These are phyloP conservation scores for Sisyra terminalis DNA, from an alignment of 2,888 invertebrate species.

Conservation along the genomic window DNA sequence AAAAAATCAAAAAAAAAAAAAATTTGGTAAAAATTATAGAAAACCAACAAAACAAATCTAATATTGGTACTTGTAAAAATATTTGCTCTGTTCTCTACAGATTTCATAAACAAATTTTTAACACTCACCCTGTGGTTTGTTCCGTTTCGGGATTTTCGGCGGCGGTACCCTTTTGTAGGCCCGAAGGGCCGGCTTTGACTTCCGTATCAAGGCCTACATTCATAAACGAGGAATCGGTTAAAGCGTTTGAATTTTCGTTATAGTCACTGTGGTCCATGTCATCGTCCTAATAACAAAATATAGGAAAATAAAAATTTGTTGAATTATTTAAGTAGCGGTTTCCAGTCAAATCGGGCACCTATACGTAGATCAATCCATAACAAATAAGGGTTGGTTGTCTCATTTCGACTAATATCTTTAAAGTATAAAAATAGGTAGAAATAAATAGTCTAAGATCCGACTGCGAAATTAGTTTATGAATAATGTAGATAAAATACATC, in stretches of 20 bases:
- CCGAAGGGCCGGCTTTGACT: conserved; percentile 26
- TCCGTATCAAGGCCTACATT: conserved; percentile 21
- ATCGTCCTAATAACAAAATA: conserved; percentile 9
- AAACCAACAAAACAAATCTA: no score
- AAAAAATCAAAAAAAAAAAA: no score
- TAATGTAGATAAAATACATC: no score
- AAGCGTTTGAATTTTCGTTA: conserved; percentile 10
- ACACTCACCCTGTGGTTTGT: conserved; percentile 4
- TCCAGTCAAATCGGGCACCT: no score
- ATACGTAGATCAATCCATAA: no score
- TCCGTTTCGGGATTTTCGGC: conserved; percentile 16
- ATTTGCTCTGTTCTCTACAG: neutral
- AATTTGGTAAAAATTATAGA: no score
- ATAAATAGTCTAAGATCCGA: no score
- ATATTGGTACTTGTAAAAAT: no score
- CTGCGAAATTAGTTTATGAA: no score
- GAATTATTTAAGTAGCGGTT: neutral
- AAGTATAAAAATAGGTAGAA: no score
- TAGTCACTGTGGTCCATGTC: conserved; percentile 9
- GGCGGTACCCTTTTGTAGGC: conserved; percentile 20
- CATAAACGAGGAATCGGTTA: conserved; percentile 19
- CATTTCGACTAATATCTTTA: no score
- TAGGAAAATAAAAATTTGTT: neutral
- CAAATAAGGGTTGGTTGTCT: no score
- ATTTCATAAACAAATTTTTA: neutral